Conservation (phyloP, 1,140 invertebrate genomes). For the Bombus balteatus region DNA sequence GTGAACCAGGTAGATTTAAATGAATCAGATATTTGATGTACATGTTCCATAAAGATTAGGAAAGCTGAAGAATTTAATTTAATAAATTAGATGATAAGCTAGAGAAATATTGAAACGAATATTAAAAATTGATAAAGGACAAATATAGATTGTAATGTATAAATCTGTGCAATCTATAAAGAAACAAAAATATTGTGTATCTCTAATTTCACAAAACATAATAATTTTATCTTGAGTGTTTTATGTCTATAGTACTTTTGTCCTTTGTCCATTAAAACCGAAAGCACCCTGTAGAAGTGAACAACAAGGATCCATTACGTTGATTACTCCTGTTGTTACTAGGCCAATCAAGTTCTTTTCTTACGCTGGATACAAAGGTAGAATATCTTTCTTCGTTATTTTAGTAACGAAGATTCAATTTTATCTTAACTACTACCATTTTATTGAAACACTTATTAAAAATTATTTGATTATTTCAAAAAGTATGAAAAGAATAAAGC, state of each 20-base stretch:
- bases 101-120: neutral
- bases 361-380: neutral
- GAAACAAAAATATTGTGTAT: neutral
- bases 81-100: neutral
- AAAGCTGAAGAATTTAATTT: neutral
- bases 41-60: neutral
- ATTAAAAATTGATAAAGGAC: too few relatives aligned
- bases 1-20: neutral
- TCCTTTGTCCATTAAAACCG: neutral
- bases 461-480: neutral
- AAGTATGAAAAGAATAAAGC: neutral
- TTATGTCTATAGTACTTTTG: neutral
- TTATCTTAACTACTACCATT: neutral
- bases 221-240: neutral
- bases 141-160: too few relatives aligned
- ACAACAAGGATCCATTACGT: constrained; percentile 12
- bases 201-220: neutral
- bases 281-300: neutral
- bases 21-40: neutral
- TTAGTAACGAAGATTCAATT: neutral
- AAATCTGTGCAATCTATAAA: too few relatives aligned
- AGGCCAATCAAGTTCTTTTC: neutral
- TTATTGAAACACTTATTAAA: neutral
- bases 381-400: neutral
- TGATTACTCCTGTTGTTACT: neutral